Evolutionary conservation across 2,113 vertebrate species (phyloP), one percentile per base, ranked within the genome.

Genomic region (Eonycteris spelaea): DNA sequence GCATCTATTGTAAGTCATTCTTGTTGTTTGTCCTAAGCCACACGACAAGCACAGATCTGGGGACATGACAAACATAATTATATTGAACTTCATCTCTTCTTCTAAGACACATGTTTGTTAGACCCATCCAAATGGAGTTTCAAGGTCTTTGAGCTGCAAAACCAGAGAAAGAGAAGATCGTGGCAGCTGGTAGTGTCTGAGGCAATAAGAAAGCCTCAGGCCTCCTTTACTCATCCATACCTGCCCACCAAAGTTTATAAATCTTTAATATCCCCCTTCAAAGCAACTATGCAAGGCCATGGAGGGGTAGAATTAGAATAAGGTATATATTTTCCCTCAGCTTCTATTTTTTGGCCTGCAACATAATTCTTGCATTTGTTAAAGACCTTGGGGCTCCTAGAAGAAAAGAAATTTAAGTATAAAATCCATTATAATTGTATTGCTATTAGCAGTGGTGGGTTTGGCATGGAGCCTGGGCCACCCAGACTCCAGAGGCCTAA

Each of bases 401-500:
- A 97, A 97, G 94, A 94, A 95, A 90, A 68, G 79, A 85, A 53
- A 92, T 73, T 94, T 90, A 95, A 95, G 65, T 61, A 90, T 40
- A 88, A 96, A 97, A 96, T 77, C 78, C 57, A 74, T 77, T 86
- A 61, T 70, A 87, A 82, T 83, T 48, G 26, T 33, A 38, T 26
- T 93, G 86, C 88, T 95, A 94, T 97, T 95, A 96, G 87, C 75
- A 85, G 45, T 33, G 70, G 87, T 90, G 71, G 74, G 35, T 70
- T 94, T 97, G 97, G 96, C 94, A 94, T 3, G n/a, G 53, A 33
- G 95, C 94, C 96, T 79, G 43, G 92, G 90, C 96, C 96, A 93
- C 95, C 87, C 55, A 0, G 90, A 86, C 93, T 97, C 92, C 68
- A 83, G 92, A 94, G 95, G 51, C 65, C 96, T 82, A 40, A 95